Evolutionary conservation across 2,113 vertebrate species (phyloP).

Genomic region (Donacobius atricapilla): DNA sequence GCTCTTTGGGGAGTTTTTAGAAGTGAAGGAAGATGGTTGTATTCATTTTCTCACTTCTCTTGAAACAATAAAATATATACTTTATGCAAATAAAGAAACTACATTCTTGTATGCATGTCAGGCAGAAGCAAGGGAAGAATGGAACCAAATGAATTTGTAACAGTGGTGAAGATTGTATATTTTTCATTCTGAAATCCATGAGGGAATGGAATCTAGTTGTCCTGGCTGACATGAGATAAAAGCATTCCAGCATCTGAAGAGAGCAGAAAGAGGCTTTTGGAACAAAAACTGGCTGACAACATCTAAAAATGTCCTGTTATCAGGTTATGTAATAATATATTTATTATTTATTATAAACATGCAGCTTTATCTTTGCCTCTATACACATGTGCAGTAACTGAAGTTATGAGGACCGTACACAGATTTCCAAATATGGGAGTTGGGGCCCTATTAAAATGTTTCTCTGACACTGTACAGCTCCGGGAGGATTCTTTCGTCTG

Average conservation of each 20-base stretch:
- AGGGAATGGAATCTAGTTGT: neutral
- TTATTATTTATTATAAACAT: neutral
- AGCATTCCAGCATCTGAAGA: neutral
- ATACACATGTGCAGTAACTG: neutral
- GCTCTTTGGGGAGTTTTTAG: neutral
- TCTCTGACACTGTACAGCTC: neutral
- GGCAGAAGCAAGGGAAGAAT: neutral
- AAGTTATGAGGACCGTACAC: neutral
- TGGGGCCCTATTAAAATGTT: neutral
- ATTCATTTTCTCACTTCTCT: neutral
- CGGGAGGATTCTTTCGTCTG: neutral
- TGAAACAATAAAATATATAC: neutral
- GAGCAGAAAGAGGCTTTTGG: neutral
- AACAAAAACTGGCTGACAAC: neutral
- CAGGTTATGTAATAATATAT: neutral
- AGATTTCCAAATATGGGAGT: neutral
- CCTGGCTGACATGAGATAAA: neutral
- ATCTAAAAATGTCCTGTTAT: neutral
- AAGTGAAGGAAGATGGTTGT: neutral
- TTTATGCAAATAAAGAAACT: neutral
- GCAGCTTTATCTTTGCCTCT: neutral
- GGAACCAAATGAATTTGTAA: neutral
- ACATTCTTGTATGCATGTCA: neutral
- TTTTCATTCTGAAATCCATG: neutral
- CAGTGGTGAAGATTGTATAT: neutral